Evolutionary conservation across 2,888 invertebrate genomes (phyloP).

Genomic region (Lasioglossum leucozonium): DNA sequence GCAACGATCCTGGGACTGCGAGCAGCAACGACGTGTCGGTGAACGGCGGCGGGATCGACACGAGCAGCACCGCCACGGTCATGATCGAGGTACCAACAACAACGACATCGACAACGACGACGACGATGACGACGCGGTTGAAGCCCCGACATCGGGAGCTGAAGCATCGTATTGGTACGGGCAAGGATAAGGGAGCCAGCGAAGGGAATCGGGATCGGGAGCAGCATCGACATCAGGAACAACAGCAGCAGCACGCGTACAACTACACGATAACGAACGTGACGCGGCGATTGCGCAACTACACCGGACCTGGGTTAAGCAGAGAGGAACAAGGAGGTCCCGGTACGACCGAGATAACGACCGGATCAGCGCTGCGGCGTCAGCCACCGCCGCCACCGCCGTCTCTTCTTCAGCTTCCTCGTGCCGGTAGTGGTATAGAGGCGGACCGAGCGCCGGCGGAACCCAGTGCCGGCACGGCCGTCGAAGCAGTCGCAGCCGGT

Average conservation of each 20-base stretch:
- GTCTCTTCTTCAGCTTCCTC: conserved; percentile 77
- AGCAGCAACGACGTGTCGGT: neutral
- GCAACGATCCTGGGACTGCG: neutral
- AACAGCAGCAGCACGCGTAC: conserved; percentile 79
- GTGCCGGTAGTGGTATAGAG: conserved; percentile 76
- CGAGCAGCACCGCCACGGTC: neutral
- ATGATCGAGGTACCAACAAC: neutral
- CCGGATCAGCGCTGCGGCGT: conserved; percentile 68
- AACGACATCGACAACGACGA: too few relatives aligned
- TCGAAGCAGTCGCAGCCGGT: conserved; percentile 76
- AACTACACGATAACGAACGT: conserved; percentile 83
- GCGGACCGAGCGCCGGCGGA: conserved; percentile 78
- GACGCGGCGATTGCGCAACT: conserved; percentile 82
- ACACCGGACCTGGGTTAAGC: conserved; percentile 81
- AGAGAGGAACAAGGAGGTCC: conserved; percentile 68
- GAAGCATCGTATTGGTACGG: neutral
- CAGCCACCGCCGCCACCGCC: conserved; percentile 62
- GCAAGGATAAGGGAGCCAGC: conserved; percentile 10
- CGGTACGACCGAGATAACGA: conserved; percentile 77
- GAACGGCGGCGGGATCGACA: neutral
- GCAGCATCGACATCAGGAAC: conserved; percentile 50
- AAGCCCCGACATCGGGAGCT: neutral
- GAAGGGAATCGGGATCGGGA: conserved; percentile 40
- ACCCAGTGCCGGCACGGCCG: conserved; percentile 83
- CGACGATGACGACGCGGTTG: conserved; percentile 9